Evolutionary conservation across 2,113 vertebrate species (phyloP).

Genomic region (Tringa solitaria): DNA sequence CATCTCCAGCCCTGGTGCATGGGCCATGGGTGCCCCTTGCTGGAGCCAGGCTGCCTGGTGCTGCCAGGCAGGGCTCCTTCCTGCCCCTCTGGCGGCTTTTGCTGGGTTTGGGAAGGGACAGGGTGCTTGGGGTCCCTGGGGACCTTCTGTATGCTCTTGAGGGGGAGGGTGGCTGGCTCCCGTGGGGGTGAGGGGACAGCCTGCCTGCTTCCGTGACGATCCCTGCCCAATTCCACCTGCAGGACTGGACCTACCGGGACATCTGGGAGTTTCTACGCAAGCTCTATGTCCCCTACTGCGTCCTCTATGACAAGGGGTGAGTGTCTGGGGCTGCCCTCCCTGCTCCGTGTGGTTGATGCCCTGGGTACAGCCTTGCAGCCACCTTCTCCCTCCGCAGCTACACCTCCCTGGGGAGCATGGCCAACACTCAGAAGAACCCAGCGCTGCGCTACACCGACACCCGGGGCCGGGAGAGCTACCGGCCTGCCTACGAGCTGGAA

Average conservation of each 20-base stretch:
- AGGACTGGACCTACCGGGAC: constrained; percentile 97
- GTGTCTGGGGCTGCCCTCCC: neutral
- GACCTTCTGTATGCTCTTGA: neutral
- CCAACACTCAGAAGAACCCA: constrained; percentile 85
- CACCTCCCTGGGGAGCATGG: constrained; percentile 90
- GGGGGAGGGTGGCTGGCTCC: neutral
- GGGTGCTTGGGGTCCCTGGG: neutral
- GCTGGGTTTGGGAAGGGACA: neutral
- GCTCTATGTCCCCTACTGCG: constrained; percentile 90
- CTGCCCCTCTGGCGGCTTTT: neutral
- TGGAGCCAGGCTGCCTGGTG: neutral
- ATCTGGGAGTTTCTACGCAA: constrained; percentile 93
- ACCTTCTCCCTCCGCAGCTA: constrained; percentile 74
- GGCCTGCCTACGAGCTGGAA: constrained; percentile 85
- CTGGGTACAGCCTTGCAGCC: neutral
- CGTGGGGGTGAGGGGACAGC: neutral
- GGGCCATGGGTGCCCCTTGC: neutral
- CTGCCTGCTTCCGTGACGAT: neutral
- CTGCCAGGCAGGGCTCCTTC: neutral
- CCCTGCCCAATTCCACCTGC: neutral
- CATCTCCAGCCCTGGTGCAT: neutral
- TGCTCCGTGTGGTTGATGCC: fast-evolving
- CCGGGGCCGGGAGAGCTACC: constrained; percentile 78
- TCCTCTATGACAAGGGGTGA: constrained; percentile 96
- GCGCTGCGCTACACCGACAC: constrained; percentile 76